Evolutionary conservation across 2,888 invertebrate genomes (phyloP), one percentile per base, ranked within the genome.

Genomic region (Scaeva pyrastri): DNA sequence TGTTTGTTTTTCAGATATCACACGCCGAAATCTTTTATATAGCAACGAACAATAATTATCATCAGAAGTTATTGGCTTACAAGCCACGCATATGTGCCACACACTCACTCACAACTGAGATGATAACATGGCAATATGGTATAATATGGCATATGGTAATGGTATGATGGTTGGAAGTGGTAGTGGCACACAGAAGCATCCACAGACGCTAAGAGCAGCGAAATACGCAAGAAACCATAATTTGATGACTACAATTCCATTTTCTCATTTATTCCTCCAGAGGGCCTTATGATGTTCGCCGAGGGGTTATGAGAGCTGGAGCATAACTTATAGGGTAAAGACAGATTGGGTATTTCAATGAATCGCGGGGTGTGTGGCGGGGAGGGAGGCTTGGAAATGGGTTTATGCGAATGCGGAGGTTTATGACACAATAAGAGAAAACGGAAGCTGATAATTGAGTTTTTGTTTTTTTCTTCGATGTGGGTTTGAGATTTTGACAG

Each of bases 21-120:
- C 45, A 31, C 45, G 7, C 45, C 19, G 36, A 31, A 76, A 68
- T 52, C 82, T 76, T 21, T 52, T 60, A 60, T 72, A 73, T 31
- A 31, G 5, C 6, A 7, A 31, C 31, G 31, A 5, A 31, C 31
- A 31, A 31, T 45, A 73, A 82, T 78, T 78, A 83, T 68, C 45
- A 83, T 68, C 45, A 75, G n/a, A 85, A 76, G 68, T 60, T 85
- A 68, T 80, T 72, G 80, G 75, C 52, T 74, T 70, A 43, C 56
- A 31, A 56, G 23, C 56, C 64, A 64, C 64, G 64, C 64, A 64
- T 64, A 70, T 56, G 60, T 41, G 45, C 58, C 58, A 66, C 14
- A 11, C 10, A 41, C 12, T n/a, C 21, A 36, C 14, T 62, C 39
- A 31, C 19, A 48, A 12, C 10, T 6, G 43, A 23, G 16, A 19